phyloP scores from a whole-genome alignment of 2,888 invertebrate genomes.

The Hyposoter dolosus region DNA sequence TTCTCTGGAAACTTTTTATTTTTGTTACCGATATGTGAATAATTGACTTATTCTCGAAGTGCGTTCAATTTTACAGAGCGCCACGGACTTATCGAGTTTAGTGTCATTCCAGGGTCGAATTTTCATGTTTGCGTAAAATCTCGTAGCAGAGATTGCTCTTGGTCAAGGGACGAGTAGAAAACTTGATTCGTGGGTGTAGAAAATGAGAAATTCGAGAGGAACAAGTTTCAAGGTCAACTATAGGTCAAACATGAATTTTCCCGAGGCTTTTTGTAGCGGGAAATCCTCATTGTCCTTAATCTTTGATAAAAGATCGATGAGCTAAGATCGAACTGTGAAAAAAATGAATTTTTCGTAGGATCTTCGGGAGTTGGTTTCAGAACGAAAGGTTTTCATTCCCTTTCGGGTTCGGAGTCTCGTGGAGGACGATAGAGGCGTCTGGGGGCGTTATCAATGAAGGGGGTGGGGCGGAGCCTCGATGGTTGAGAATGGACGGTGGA shows the following conservation, averaged over 20 bases:
- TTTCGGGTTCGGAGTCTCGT: constrained; percentile 22
- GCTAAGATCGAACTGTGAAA: not conserved
- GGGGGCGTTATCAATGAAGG: constrained; percentile 75
- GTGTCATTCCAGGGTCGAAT: not conserved
- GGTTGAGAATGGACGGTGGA: constrained; percentile 47
- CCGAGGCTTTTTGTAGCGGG: not conserved
- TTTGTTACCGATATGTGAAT: not conserved
- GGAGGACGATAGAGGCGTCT: constrained; percentile 61
- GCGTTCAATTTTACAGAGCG: not conserved
- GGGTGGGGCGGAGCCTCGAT: constrained; percentile 63
- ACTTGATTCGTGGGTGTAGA: not conserved
- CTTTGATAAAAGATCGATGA: not conserved
- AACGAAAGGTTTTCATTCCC: constrained; percentile 27
- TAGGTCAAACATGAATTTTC: not conserved
- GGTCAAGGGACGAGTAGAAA: not conserved
- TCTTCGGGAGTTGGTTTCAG: not conserved
- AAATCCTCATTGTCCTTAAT: not conserved
- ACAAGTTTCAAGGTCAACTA: not conserved
- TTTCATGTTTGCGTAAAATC: not conserved
- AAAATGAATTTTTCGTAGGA: not conserved
- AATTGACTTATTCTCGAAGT: not conserved
- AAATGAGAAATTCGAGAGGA: not conserved
- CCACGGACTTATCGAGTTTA: not conserved
- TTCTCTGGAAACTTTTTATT: not conserved
- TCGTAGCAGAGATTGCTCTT: not conserved